Evolutionary conservation across 1,140 invertebrate genomes (phyloP).

Genomic region (Lasaia peninsularis): DNA sequence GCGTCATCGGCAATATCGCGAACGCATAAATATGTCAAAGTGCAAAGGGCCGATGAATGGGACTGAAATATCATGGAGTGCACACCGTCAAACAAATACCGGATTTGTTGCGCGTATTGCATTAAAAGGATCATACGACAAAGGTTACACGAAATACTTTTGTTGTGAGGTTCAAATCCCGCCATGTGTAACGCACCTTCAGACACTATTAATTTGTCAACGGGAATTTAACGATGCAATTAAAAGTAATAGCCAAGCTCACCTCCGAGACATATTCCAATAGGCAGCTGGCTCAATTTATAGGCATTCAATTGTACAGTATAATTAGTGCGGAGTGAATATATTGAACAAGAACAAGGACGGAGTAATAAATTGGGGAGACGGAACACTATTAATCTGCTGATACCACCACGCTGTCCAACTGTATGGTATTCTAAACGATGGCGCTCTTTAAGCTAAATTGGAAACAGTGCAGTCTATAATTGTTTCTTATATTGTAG

Average conservation of each 20-base stretch:
- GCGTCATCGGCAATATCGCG: constrained; percentile 23
- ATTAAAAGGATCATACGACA: background rate
- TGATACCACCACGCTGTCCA: background rate
- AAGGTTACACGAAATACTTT: no score
- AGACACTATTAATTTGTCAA: constrained; percentile 12
- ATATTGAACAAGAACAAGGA: constrained; percentile 8
- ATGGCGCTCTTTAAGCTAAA: background rate
- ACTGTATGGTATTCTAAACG: background rate
- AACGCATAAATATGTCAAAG: constrained; percentile 35
- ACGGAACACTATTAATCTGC: background rate
- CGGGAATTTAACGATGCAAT: constrained; percentile 12
- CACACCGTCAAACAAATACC: constrained; percentile 28
- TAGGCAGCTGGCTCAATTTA: constrained; percentile 10
- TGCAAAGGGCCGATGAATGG: constrained; percentile 27
- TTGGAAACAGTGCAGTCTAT: background rate
- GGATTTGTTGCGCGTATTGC: constrained; percentile 21
- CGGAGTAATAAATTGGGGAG: constrained; percentile 1
- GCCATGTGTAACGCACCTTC: background rate
- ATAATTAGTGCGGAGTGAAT: constrained; percentile 11
- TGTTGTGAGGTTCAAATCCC: no score
- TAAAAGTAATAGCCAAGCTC: constrained; percentile 12
- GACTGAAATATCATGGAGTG: constrained; percentile 32
- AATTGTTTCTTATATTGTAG: no score
- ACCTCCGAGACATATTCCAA: constrained; percentile 12
- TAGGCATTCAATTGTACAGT: constrained; percentile 13